Base-by-base conservation (phyloP, 1,140 invertebrate species). In the Melanaphis sacchari region DNA sequence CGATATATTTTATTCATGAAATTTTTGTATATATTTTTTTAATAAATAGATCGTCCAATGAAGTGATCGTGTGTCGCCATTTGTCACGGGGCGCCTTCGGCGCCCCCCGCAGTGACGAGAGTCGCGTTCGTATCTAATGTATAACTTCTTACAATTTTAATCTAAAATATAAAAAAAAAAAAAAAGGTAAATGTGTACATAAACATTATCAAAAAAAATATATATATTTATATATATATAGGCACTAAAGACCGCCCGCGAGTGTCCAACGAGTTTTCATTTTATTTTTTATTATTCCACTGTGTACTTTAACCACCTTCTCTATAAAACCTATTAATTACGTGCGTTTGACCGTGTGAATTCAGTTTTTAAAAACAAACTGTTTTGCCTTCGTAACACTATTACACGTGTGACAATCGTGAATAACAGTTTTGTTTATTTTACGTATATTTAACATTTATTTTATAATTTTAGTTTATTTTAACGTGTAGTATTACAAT, bases 51-150 rank as follows among this genome's bases (percentile, higher is more conserved):
- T 91, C 66, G 38, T 91, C 90, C 66, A 43, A 93, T 38, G 91
- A 93, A 93, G 81, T n/a, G 76, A 93, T 84, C 91, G 91, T 52
- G 81, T 93, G 91, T 93, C 91, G n/a, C 91, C 76, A 93, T 93
- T 93, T 93, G 91, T 93, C 91, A 93, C 91, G 41, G 91, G 81
- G 91, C 81, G 36, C 43, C 76, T 84, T 84, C 41, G 46, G 59
- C 41, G 43, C 91, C 36, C 76, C 91, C 91, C 46, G 91, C 81
- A 9, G 91, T 31, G 76, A 84, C 43, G 85, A n/a, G 90, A 41
- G 43, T 38, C 76, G 66, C 76, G 76, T 93, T 93, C 46, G 66
- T n/a, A 41, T 82, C 49, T 82, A 40, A 54, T 54, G n/a, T 89
- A 54, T 40, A 24, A 84, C 36, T 93, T 91, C 49, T 93, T 85